A percentile compares a stretch with the other conserved stretches of the same genome.
Evolutionary conservation across 2,113 vertebrate genomes (phyloP).

Genomic region (Menidia beryllina): DNA sequence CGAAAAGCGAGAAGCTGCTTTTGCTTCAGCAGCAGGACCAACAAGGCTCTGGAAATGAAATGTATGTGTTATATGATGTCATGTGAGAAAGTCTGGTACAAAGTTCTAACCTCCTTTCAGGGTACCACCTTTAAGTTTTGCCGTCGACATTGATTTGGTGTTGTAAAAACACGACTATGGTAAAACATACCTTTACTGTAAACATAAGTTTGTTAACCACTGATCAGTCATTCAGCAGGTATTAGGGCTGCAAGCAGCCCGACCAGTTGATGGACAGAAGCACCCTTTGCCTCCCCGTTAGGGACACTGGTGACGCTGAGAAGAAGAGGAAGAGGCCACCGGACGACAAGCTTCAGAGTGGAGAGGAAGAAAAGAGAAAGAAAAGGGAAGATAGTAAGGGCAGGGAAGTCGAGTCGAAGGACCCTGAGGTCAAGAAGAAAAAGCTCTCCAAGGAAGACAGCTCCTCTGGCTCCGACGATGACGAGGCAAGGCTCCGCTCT

Average conservation of each 20-base stretch:
- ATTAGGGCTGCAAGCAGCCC: not conserved
- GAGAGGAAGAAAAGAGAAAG: conserved; percentile 78
- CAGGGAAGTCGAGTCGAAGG: conserved; percentile 86
- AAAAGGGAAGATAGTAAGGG: conserved; percentile 79
- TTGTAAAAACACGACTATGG: too few relatives aligned
- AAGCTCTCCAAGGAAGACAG: conserved; percentile 84
- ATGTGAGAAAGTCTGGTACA: not conserved
- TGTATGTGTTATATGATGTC: conserved; percentile 79
- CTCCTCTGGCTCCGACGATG: conserved; percentile 88
- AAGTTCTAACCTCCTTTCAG: not conserved
- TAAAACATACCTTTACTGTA: not conserved
- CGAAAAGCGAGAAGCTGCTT: conserved; percentile 88
- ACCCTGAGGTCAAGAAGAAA: conserved; percentile 89
- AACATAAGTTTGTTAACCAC: not conserved
- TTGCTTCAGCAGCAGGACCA: conserved; percentile 79
- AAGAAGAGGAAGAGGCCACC: conserved; percentile 86
- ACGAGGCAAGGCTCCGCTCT: conserved; percentile 81
- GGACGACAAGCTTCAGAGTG: conserved; percentile 89
- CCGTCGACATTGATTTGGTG: too few relatives aligned
- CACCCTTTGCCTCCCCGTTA: not conserved
- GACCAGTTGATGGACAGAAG: not conserved
- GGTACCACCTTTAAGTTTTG: too few relatives aligned
- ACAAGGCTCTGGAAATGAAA: conserved; percentile 86
- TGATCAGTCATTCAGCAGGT: not conserved
- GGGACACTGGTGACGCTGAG: conserved; percentile 83